phyloP scores from a whole-genome alignment of 2,797 vertebrate species.

The Oophaga sylvatica region DNA sequence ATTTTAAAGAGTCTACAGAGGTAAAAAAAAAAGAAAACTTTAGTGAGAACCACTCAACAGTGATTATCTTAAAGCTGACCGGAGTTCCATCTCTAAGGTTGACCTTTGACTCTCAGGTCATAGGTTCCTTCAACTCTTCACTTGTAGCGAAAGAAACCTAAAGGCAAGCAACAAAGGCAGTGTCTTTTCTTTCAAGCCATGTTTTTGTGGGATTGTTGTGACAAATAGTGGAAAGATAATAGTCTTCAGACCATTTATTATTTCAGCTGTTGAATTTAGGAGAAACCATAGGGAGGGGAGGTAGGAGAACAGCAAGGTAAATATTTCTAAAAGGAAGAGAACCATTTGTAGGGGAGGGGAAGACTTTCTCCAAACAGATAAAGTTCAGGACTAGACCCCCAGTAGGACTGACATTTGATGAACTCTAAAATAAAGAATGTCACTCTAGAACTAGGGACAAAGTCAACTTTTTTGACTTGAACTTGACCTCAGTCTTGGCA shows the following conservation, averaged over 20 bases:
- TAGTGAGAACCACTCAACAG: constrained; percentile 67
- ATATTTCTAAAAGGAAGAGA: constrained; percentile 55
- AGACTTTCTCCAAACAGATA: constrained; percentile 21
- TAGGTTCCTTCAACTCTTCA: constrained; percentile 65
- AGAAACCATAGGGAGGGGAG: constrained; percentile 31
- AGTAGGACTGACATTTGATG: constrained; percentile 7
- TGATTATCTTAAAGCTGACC: constrained; percentile 67
- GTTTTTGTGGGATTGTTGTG: constrained; percentile 57
- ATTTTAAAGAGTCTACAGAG: constrained; percentile 26
- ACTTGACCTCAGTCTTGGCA: constrained; percentile 12
- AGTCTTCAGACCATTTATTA: constrained; percentile 45
- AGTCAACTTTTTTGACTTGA: constrained; percentile 27
- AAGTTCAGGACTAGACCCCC: neutral
- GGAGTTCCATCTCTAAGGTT: constrained; percentile 62
- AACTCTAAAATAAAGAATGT: neutral
- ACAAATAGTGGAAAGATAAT: constrained; percentile 53
- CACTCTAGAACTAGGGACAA: neutral
- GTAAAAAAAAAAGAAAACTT: constrained; percentile 69
- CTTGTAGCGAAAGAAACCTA: constrained; percentile 67
- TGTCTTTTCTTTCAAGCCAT: constrained; percentile 45
- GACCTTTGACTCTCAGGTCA: constrained; percentile 67
- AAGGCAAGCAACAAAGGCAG: constrained; percentile 64
- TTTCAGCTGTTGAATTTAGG: constrained; percentile 58
- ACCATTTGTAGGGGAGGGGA: constrained; percentile 30
- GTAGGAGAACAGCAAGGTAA: constrained; percentile 45